Conservation (phyloP, 1,140 invertebrate species). For the Ips typographus region DNA sequence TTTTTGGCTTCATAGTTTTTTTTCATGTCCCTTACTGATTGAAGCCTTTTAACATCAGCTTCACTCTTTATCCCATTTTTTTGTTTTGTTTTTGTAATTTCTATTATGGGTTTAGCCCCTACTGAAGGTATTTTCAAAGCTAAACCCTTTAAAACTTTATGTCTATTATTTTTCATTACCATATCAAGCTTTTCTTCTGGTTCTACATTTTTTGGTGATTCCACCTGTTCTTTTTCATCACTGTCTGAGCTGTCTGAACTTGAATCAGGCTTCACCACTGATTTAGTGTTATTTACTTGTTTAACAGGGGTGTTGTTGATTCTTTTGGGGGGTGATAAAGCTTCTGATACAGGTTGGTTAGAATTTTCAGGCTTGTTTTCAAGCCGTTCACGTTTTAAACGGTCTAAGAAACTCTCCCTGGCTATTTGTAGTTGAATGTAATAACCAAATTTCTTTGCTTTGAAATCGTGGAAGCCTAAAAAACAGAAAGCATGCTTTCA, state of each 20-base stretch:
- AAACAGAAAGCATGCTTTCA: too few species aligned
- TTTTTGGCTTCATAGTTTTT: constrained; percentile 59
- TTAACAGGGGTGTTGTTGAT: background rate
- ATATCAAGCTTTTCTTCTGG: constrained; percentile 27
- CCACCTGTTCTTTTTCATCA: background rate
- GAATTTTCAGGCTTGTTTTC: constrained; percentile 2
- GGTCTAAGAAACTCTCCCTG: constrained; percentile 51
- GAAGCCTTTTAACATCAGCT: constrained; percentile 59
- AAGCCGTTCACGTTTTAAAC: constrained; percentile 50
- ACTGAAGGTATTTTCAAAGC: background rate
- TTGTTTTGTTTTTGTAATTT: background rate
- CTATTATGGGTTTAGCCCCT: background rate
- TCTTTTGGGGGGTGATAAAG: too few species aligned
- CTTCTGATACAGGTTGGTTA: too few species aligned
- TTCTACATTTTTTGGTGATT: background rate
- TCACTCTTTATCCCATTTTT: constrained; percentile 37
- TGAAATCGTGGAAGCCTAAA: constrained; percentile 46
- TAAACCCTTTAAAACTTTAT: background rate
- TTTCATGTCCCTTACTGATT: constrained; percentile 59
- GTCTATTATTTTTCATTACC: constrained; percentile 32
- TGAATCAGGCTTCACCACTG: background rate
- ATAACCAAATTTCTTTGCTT: constrained; percentile 38
- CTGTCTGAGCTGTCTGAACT: background rate
- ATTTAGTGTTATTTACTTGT: background rate
- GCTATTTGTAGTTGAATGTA: constrained; percentile 47